phyloP scores from a whole-genome alignment of 2,888 invertebrate species.

The Phania funesta region DNA sequence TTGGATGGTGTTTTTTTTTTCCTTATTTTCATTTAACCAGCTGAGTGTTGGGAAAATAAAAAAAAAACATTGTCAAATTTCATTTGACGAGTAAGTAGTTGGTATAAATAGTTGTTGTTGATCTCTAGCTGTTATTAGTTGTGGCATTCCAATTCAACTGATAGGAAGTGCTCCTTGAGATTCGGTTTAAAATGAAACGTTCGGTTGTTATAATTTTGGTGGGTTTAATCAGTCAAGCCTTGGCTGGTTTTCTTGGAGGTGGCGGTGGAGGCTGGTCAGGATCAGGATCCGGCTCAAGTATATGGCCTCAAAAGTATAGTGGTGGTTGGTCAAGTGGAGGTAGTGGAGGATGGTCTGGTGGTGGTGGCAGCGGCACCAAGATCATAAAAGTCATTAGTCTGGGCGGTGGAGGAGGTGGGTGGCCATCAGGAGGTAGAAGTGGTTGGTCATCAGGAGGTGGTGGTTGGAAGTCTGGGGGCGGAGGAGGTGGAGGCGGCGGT shows the following conservation, averaged over 20 bases:
- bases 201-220: conserved; percentile 65
- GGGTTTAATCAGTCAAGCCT: conserved; percentile 63
- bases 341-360: conserved; percentile 66
- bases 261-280: conserved; percentile 69
- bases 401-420: conserved; percentile 67
- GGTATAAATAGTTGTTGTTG: conserved; percentile 69
- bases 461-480: conserved; percentile 70
- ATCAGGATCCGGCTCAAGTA: conserved; percentile 61
- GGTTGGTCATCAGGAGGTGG: conserved; percentile 66
- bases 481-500: conserved; percentile 37
- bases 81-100: conserved; percentile 11
- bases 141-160: conserved; percentile 61
- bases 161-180: conserved; percentile 41
- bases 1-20: not conserved
- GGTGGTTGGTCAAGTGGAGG: conserved; percentile 69
- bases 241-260: conserved; percentile 69
- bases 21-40: conserved; percentile 4
- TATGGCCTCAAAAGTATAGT: conserved; percentile 65
- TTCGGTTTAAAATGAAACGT: conserved; percentile 66
- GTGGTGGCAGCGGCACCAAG: conserved; percentile 56
- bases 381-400: conserved; percentile 56
- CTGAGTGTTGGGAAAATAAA: conserved; percentile 41
- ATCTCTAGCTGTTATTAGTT: conserved; percentile 66
- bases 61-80: conserved; percentile 56
- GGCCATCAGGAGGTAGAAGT: conserved; percentile 69